Evolutionary conservation across 2,113 vertebrate species (phyloP).

Genomic region (Vulpes ferrilata): DNA sequence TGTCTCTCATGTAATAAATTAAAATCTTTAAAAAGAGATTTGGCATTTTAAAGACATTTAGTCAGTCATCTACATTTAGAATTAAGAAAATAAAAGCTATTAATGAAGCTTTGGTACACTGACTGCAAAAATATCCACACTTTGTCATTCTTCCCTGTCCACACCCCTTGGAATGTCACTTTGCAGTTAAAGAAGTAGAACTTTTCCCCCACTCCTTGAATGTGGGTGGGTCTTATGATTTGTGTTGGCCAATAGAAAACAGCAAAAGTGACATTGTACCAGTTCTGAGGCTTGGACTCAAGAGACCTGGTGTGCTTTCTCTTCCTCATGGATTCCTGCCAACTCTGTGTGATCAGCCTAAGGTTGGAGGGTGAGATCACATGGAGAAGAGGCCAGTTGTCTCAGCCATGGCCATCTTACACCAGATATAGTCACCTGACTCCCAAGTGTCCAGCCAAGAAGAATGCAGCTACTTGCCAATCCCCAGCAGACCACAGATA

Average conservation of each 20-base stretch:
- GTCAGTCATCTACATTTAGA: background rate
- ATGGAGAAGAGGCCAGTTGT: background rate
- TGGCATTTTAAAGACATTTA: background rate
- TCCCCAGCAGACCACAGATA: background rate
- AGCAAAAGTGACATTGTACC: background rate
- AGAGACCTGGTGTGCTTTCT: background rate
- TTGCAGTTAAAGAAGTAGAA: background rate
- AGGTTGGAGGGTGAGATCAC: background rate
- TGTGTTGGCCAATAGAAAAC: background rate
- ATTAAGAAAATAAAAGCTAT: background rate
- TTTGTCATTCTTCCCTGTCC: background rate
- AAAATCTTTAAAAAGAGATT: background rate
- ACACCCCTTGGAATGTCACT: background rate
- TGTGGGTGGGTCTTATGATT: background rate
- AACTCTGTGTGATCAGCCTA: background rate
- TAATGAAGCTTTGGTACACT: background rate
- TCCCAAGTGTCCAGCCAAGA: background rate
- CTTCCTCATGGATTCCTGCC: background rate
- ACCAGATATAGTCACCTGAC: background rate
- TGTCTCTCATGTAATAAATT: too few species aligned
- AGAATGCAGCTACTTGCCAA: background rate
- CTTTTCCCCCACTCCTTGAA: background rate
- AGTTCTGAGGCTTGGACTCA: background rate
- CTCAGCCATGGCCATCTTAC: background rate
- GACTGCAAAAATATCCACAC: background rate